Evolutionary conservation across 92 coral and sea anemone species (phyloP).

Genomic region (Epizoanthus stellaris): DNA sequence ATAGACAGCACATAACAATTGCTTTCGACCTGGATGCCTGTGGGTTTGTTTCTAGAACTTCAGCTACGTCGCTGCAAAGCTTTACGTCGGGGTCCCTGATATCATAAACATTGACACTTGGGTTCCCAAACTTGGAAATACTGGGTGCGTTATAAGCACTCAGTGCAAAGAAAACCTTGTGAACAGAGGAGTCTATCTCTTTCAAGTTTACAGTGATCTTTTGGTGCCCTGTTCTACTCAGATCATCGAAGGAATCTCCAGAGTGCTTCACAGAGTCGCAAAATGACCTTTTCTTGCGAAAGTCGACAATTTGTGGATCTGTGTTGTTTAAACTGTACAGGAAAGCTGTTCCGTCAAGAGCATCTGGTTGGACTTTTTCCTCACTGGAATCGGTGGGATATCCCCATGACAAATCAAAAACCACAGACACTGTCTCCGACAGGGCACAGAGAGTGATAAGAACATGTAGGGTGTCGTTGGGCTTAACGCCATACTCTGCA

Average conservation of each 20-base stretch:
- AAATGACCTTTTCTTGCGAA: conserved; percentile 16
- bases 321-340: conserved; percentile 1
- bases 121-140: conserved; percentile 1
- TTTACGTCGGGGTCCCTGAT: not conserved
- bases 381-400: not conserved
- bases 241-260: not conserved
- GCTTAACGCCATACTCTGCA: conserved; percentile 7
- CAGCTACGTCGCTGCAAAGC: conserved; percentile 16
- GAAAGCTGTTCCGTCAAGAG: conserved; percentile 8
- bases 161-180: conserved; percentile 19
- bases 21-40: conserved; percentile 3
- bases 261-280: conserved; percentile 24
- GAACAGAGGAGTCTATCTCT: not conserved
- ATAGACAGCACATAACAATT: conserved; percentile 14
- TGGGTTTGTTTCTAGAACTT: conserved; percentile 20
- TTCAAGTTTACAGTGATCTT: conserved; percentile 12
- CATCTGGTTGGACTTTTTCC: conserved; percentile 1
- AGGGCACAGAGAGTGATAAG: conserved; percentile 15
- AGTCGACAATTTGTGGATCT: conserved; percentile 17
- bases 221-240: not conserved
- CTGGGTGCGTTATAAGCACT: conserved; percentile 25
- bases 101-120: conserved; percentile 14
- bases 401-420: conserved; percentile 21
- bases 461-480: not conserved
- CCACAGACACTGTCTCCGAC: conserved; percentile 12